Base-by-base conservation (phyloP, 92 coral and sea anemone genomes). In the Phenganax stokvisi region DNA sequence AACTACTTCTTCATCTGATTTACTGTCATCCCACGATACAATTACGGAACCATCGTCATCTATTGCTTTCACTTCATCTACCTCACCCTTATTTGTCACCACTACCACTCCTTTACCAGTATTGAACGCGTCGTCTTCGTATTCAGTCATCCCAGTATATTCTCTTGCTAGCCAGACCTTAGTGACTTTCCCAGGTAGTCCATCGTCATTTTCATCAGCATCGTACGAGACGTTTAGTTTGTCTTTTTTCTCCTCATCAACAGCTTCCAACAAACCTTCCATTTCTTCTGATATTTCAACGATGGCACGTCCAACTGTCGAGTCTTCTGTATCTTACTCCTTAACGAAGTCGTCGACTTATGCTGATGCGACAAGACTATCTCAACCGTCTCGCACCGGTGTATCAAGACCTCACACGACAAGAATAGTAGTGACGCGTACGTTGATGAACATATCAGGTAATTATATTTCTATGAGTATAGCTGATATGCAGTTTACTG, bases 81-180 rank as follows among this genome's bases (percentile, higher is more conserved):
- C 82, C 15, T 56, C 28, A 37, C 61, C 84, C 55, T 31, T 25
- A 11, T 17, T 67, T 61, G 30, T 51, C 54, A 72, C 30, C 8
- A 17, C 77, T 1, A 68, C 63, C 12, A 30, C 64, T 15, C 64
- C 10, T 31, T 71, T 56, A 13, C 56, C 89, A 65, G 44, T 72
- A 31, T 64, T 72, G 56, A 17, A 57, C 25, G 15, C 59, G 7
- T 17, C 60, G 12, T 28, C 51, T 16, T 30, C 74, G 7, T 2
- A 65, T 54, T 10, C 65, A 59, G 20, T 59, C 65, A 0, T 74
- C 31, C 88, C 92, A 67, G 96, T 94, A 31, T 93, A 87, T 57
- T 93, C 85, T 78, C 85, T 87, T 17, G 96, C 92, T 7, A 92
- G 92, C 72, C 92, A 93, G 31, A 92, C 87, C 87, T 92, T 92